Conservation (phyloP, 2,797 vertebrate species). For the Pelobates cultripes region DNA sequence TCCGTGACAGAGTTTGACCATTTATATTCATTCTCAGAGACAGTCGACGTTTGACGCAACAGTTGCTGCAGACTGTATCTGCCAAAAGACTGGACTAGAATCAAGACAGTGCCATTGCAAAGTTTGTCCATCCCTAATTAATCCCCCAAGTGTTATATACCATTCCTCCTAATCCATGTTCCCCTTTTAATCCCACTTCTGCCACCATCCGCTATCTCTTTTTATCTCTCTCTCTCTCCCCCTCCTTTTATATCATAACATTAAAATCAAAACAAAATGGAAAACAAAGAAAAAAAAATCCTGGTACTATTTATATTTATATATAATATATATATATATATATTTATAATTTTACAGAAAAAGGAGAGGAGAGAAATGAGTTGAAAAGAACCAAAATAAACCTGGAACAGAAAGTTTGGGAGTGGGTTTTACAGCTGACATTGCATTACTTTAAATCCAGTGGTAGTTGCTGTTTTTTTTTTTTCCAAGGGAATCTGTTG, state of each 20-base stretch:
- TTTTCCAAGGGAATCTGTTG: conserved; percentile 8
- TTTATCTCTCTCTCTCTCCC: conserved; percentile 18
- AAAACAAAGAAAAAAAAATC: conserved; percentile 22
- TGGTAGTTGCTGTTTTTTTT: conserved; percentile 13
- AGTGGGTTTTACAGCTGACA: conserved; percentile 15
- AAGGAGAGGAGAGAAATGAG: conserved; percentile 47
- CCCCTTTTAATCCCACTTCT: not conserved
- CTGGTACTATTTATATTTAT: conserved; percentile 55
- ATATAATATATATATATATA: conserved; percentile 58
- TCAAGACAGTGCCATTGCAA: not conserved
- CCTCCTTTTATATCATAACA: conserved; percentile 42
- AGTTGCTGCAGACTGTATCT: too few relatives aligned
- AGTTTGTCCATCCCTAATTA: not conserved
- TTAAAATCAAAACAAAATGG: conserved; percentile 15
- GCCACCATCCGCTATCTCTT: conserved; percentile 2
- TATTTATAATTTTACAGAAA: conserved; percentile 58
- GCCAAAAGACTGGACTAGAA: too few relatives aligned
- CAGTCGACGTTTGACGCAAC: too few relatives aligned
- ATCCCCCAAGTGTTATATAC: too few relatives aligned
- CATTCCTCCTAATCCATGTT: not conserved
- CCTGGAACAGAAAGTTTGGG: conserved; percentile 35
- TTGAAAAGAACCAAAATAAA: conserved; percentile 45
- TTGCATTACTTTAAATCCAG: conserved; percentile 26
- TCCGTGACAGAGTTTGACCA: not conserved
- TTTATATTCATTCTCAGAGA: too few relatives aligned